These are phyloP conservation scores for Virgularia gustaviana DNA, from an alignment of 92 coral and sea anemone genomes.

Conservation along the genomic window DNA sequence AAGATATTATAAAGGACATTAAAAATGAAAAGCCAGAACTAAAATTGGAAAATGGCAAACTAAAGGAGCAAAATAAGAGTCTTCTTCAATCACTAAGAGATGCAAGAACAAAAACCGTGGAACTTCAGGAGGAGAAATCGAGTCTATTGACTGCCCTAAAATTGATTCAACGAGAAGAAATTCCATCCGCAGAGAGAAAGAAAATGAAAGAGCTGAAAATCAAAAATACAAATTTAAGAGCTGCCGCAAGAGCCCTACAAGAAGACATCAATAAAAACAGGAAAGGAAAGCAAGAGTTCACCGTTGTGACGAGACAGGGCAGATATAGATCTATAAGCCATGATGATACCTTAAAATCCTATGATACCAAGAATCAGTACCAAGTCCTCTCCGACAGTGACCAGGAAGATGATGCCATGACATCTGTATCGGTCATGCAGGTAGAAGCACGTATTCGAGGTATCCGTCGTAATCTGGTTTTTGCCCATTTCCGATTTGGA, in stretches of 20 bases:
- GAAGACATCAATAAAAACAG: slow-evolving; percentile 1
- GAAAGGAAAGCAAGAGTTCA: not conserved
- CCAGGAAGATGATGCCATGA: not conserved
- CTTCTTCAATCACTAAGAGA: slow-evolving; percentile 1
- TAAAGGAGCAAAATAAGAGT: slow-evolving; percentile 3
- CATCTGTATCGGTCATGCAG: too few relatives aligned
- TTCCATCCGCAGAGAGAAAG: not conserved
- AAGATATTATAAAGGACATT: not conserved
- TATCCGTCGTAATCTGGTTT: too few relatives aligned
- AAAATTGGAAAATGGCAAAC: not conserved
- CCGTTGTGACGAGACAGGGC: not conserved
- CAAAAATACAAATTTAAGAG: not conserved
- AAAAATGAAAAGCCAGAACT: not conserved
- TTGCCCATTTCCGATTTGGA: too few relatives aligned
- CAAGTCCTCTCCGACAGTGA: slow-evolving; percentile 1
- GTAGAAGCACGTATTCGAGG: too few relatives aligned
- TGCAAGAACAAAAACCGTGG: not conserved
- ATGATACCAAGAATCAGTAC: not conserved
- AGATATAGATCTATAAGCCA: not conserved
- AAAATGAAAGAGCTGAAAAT: not conserved
- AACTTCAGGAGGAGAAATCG: slow-evolving; percentile 5
- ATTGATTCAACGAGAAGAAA: slow-evolving; percentile 4
- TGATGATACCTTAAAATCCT: not conserved
- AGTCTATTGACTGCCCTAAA: slow-evolving; percentile 6
- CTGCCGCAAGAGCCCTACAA: slow-evolving; percentile 6